Evolutionary conservation across 30 jellyfish, hydroid and myxozoan genomes (phyloP).

Genomic region (Hydractinia symbiolongicarpus): DNA sequence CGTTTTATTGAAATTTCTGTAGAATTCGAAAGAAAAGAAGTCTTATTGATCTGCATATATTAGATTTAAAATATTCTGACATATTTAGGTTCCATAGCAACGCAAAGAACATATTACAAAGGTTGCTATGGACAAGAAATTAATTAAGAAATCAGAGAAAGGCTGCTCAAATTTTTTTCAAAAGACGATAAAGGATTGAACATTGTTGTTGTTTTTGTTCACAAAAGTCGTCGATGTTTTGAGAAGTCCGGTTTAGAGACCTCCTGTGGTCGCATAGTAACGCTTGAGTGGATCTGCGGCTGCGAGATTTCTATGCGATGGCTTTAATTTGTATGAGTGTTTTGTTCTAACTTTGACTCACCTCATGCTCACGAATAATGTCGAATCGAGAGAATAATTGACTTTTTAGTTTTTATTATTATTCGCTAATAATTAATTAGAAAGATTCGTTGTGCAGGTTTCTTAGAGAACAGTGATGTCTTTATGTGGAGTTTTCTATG

Average conservation of each 20-base stretch:
- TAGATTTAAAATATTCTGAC: constrained; percentile 5
- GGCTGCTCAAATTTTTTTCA: background rate
- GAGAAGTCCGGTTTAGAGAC: constrained; percentile 21
- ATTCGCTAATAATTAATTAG: constrained; percentile 27
- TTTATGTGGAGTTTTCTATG: constrained; percentile 11
- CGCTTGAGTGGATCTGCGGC: constrained; percentile 36
- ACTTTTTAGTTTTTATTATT: constrained; percentile 22
- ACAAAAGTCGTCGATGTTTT: constrained; percentile 14
- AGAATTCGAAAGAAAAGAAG: too few relatives aligned
- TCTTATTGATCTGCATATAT: too few relatives aligned
- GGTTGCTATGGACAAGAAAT: constrained; percentile 14
- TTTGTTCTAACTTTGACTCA: constrained; percentile 14
- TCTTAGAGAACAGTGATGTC: constrained; percentile 22
- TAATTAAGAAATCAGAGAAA: constrained; percentile 18
- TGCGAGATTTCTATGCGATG: background rate
- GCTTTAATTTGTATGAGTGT: constrained; percentile 2
- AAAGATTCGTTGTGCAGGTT: constrained; percentile 27
- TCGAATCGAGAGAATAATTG: constrained; percentile 20
- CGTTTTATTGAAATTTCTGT: too few relatives aligned
- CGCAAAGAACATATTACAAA: background rate
- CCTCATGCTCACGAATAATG: constrained; percentile 19
- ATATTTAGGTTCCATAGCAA: constrained; percentile 8
- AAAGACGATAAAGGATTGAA: constrained; percentile 2
- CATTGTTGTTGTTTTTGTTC: background rate
- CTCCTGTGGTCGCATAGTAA: constrained; percentile 16